Conservation (phyloP, 2,113 vertebrate species). For the Otis tarda region DNA sequence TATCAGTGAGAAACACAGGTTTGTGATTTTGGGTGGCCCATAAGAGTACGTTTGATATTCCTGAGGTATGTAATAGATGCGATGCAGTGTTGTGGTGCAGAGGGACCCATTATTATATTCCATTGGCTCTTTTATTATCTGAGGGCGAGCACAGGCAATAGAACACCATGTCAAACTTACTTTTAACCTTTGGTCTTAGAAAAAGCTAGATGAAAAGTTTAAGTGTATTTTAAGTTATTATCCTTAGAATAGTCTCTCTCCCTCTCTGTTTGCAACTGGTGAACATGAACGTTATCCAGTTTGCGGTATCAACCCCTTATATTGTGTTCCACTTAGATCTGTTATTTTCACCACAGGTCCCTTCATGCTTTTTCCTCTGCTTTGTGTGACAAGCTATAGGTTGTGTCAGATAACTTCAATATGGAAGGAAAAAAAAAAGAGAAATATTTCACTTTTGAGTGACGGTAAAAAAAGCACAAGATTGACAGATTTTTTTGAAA, state of each 20-base stretch:
- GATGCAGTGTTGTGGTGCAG: constrained; percentile 1
- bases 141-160: constrained; percentile 62
- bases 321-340: constrained; percentile 21
- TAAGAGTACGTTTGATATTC: constrained; percentile 38
- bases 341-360: constrained; percentile 59
- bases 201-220: constrained; percentile 64
- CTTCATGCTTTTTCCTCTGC: constrained; percentile 1
- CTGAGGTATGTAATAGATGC: constrained; percentile 36
- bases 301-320: constrained; percentile 45
- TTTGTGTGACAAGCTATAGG: constrained; percentile 48
- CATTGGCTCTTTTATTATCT: constrained; percentile 70
- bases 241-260: constrained; percentile 29
- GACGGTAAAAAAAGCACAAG: not conserved
- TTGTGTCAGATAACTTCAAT: constrained; percentile 44
- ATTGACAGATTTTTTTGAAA: not conserved
- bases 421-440: not conserved
- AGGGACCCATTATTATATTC: constrained; percentile 71
- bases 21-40: constrained; percentile 52
- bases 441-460: constrained; percentile 37
- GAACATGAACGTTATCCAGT: constrained; percentile 8
- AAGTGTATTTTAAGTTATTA: constrained; percentile 70
- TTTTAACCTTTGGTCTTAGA: constrained; percentile 73
- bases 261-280: constrained; percentile 31
- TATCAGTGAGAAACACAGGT: not conserved
- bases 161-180: constrained; percentile 69